A percentile compares a stretch with the other conserved stretches of the same genome.
phyloP scores from a whole-genome alignment of 2,797 vertebrate genomes.

The Gymnopithys bicolor region DNA sequence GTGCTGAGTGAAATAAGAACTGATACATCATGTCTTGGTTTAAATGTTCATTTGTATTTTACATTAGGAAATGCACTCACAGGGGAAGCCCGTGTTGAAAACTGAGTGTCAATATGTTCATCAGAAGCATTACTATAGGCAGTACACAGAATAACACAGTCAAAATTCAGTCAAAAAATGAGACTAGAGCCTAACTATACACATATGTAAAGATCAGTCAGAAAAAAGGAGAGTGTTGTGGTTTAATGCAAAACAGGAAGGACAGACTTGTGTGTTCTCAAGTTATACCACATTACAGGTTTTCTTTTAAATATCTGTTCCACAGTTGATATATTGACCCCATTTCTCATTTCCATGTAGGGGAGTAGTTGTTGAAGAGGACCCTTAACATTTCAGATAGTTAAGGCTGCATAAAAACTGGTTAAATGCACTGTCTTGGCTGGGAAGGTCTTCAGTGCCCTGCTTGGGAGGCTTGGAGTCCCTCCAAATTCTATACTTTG shows the following conservation, averaged over 20 bases:
- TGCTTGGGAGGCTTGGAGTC: neutral
- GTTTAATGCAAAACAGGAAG: slow-evolving; percentile 31
- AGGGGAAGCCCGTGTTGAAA: neutral
- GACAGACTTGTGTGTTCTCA: neutral
- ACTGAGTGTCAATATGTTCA: neutral
- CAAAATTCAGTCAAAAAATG: neutral
- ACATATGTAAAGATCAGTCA: neutral
- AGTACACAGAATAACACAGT: neutral
- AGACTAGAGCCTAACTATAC: neutral
- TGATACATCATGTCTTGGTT: neutral
- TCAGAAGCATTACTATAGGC: neutral
- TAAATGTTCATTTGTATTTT: slow-evolving; percentile 7
- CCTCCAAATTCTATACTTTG: neutral
- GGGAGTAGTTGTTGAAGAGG: neutral
- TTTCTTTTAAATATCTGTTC: neutral
- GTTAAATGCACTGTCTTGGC: neutral
- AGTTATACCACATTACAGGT: neutral
- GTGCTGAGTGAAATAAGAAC: slow-evolving; percentile 1
- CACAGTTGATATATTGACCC: neutral
- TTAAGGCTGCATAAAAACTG: neutral
- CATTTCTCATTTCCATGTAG: neutral
- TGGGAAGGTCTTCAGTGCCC: neutral
- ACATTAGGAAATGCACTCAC: neutral
- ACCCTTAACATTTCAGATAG: neutral
- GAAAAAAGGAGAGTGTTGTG: neutral